Evolutionary conservation across 2,888 invertebrate genomes (phyloP), one percentile per base, ranked within the genome.

Genomic region (Anagyrus pseudococci): DNA sequence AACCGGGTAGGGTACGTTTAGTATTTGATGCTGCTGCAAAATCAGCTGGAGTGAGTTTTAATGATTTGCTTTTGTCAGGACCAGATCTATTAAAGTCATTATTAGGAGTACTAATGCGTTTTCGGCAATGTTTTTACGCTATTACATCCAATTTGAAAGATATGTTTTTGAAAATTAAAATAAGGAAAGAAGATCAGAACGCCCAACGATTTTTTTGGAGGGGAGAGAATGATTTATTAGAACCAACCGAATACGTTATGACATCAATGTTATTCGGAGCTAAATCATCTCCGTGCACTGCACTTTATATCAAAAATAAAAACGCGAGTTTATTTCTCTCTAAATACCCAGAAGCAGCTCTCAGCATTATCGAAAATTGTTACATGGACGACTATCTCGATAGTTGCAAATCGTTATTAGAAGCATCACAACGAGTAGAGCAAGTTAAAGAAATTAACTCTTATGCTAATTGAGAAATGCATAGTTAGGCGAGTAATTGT

Each of bases 21-120:
- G 74, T 76, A 0, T 75, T 75, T 52, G 75, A 76, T 40, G 75
- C 75, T 4, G 74, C 76, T 0, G 74, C 73, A 6, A 64, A 69
- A 26, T 59, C 67, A 0, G 22, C 64, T n/a, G 71, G 72, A 1
- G 55, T 58, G 0, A 71, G 70, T 1, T 62, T 77, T 0, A 72
- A 77, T 29, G 70, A 71, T 20, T 33, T 68, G 4, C 53, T 81
- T 6, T 37, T 78, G 3, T 70, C 68, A 20, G 78, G 78, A 1
- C 77, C 79, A 0, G 76, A 78, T 40, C 53, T 76, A 2, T 63
- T 77, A 4, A 66, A 69, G 10, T 70, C 77, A 4, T 60, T 81
- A 44, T 58, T 73, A 0, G 75, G 76, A 3, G 73, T 80, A 0
- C 48, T 81, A 47, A 69, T 76, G 62, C 72, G 76, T 1, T 82